These are phyloP conservation scores for Lophura nycthemera DNA, from an alignment of 2,113 vertebrate species.

Conservation along the genomic window DNA sequence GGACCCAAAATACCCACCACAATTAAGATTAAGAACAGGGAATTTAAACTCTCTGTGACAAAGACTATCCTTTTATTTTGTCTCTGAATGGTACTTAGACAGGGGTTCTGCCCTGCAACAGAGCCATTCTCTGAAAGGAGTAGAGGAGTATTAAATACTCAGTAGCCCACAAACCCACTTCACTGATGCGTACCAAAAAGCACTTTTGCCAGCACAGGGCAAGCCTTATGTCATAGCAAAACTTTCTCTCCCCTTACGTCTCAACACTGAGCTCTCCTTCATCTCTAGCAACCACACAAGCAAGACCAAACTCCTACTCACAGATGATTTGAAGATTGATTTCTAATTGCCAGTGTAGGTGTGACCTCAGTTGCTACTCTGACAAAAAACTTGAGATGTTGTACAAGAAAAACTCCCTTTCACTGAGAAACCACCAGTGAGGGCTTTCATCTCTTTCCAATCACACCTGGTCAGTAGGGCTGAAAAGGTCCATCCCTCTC, in stretches of 20 bases:
- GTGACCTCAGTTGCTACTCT: not conserved
- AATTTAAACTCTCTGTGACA: not conserved
- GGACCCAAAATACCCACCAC: not conserved
- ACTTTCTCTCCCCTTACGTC: not conserved
- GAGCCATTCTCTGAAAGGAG: not conserved
- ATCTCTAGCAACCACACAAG: not conserved
- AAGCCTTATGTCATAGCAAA: not conserved
- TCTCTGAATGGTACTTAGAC: not conserved
- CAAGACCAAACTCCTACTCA: not conserved
- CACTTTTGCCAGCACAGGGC: not conserved
- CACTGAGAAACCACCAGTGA: not conserved
- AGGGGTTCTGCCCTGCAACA: not conserved
- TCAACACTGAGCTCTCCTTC: not conserved
- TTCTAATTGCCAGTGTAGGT: not conserved
- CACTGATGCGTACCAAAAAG: not conserved
- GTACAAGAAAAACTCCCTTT: not conserved
- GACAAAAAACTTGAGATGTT: not conserved
- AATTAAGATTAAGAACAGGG: not conserved
- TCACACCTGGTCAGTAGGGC: not conserved
- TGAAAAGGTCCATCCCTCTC: not conserved
- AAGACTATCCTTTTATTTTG: not conserved
- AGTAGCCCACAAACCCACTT: not conserved
- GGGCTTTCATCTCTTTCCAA: not conserved
- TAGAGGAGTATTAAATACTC: not conserved
- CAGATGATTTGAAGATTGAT: not conserved